phyloP scores from a whole-genome alignment of 2,888 invertebrate genomes.

The Lasioglossum lativentre region DNA sequence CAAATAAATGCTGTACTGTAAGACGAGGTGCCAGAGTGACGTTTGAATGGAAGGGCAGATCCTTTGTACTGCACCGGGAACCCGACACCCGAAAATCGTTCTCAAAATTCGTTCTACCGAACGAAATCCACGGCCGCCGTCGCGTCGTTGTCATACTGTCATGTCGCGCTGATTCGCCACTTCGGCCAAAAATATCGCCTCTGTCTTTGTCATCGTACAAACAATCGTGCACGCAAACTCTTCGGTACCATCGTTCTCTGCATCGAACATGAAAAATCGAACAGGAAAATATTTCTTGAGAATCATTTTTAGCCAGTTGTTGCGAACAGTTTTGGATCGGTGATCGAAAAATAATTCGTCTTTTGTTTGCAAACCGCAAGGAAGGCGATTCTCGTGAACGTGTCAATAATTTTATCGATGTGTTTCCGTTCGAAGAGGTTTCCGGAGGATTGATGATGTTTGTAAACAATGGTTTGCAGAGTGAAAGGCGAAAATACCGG shows the following conservation, averaged over 20 bases:
- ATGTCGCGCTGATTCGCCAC: slow-evolving; percentile 33
- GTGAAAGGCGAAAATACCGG: neutral
- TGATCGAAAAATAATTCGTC: neutral
- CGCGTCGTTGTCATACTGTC: slow-evolving; percentile 25
- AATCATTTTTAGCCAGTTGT: neutral
- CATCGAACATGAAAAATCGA: neutral
- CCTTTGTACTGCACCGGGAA: slow-evolving; percentile 79
- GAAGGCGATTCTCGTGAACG: neutral
- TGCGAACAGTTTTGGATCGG: neutral
- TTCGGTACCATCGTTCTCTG: neutral
- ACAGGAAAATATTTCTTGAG: neutral
- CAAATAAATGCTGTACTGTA: slow-evolving; percentile 76
- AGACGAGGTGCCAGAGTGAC: slow-evolving; percentile 84
- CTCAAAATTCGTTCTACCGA: slow-evolving; percentile 79
- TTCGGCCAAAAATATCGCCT: slow-evolving; percentile 19
- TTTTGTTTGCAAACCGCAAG: neutral
- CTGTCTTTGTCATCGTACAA: neutral
- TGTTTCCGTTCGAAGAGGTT: neutral
- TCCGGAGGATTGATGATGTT: neutral
- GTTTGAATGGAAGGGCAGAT: slow-evolving; percentile 83
- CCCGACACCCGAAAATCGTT: slow-evolving; percentile 84
- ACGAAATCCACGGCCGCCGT: slow-evolving; percentile 34
- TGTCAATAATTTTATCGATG: neutral
- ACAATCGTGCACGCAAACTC: neutral
- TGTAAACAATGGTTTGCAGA: neutral